phyloP scores from a whole-genome alignment of 2,113 vertebrate genomes.

The Felis chaus region DNA sequence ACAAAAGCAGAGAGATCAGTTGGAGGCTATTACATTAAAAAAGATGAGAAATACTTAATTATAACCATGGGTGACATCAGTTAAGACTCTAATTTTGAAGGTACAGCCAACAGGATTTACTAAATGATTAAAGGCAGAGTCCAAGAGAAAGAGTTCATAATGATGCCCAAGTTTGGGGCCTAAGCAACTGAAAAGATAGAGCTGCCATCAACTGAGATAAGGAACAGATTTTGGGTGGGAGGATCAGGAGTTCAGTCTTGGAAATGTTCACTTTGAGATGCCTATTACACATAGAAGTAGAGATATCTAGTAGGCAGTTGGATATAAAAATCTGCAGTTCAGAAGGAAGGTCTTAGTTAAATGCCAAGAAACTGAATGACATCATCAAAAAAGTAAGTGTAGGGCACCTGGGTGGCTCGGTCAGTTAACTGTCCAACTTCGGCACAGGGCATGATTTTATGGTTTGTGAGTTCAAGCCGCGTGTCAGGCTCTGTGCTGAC shows the following conservation, averaged over 20 bases:
- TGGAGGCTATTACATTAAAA: not conserved
- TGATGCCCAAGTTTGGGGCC: not conserved
- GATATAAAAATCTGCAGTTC: constrained; percentile 27
- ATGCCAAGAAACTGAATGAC: not conserved
- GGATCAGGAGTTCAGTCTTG: constrained; percentile 31
- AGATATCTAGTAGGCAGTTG: not conserved
- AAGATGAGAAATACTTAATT: not conserved
- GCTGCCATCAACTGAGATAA: not conserved
- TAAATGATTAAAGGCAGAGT: not conserved
- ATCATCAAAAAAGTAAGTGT: not conserved
- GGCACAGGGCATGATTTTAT: too few species aligned
- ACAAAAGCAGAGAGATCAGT: not conserved
- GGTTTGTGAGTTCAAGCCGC: too few species aligned
- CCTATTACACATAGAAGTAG: not conserved
- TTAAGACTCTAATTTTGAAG: not conserved
- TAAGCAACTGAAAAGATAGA: constrained; percentile 22
- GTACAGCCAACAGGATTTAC: not conserved
- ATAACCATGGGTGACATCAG: not conserved
- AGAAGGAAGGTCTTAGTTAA: not conserved
- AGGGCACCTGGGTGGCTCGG: too few species aligned
- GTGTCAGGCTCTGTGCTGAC: too few species aligned
- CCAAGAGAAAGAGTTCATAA: constrained; percentile 11
- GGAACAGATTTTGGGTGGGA: constrained; percentile 54
- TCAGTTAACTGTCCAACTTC: too few species aligned
- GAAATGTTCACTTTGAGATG: constrained; percentile 31